A percentile compares a stretch with the other conserved stretches of the same genome.
These are phyloP conservation scores for Leptinotarsa lineolata DNA, from an alignment of 1,140 invertebrate genomes.

Conservation along the genomic window DNA sequence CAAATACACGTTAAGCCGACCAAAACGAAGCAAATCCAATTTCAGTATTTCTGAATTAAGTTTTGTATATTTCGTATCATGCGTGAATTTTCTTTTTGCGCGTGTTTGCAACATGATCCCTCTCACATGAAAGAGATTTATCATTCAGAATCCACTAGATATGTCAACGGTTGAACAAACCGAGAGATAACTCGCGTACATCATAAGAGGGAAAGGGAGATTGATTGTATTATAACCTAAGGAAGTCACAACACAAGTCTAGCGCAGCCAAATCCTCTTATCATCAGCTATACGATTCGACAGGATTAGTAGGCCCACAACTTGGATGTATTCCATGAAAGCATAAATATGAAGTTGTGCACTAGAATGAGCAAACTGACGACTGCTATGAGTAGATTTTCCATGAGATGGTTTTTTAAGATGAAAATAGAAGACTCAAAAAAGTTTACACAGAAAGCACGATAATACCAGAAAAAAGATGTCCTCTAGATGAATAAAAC, in stretches of 20 bases:
- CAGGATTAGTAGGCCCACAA: no score
- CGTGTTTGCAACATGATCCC: background rate
- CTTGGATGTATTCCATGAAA: no score
- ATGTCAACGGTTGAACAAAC: slow-evolving; percentile 2
- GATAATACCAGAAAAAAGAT: no score
- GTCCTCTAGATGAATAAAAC: no score
- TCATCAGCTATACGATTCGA: background rate
- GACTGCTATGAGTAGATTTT: no score
- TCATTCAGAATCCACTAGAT: background rate
- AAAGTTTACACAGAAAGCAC: no score
- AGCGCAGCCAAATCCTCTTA: background rate
- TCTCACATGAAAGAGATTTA: background rate
- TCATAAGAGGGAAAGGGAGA: background rate
- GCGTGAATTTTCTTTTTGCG: background rate
- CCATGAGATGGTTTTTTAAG: no score
- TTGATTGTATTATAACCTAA: background rate
- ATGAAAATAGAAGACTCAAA: no score
- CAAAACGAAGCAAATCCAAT: background rate
- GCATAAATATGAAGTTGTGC: no score
- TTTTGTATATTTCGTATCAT: background rate
- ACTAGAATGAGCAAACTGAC: no score
- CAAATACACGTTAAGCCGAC: background rate
- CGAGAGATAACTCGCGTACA: background rate
- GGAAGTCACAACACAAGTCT: slow-evolving; percentile 2
- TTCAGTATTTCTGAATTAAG: slow-evolving; percentile 6